Percentiles rank a stretch among this genome's conserved stretches.
phyloP scores from a whole-genome alignment of 2,797 vertebrate species.

The Aldrovandia affinis region DNA sequence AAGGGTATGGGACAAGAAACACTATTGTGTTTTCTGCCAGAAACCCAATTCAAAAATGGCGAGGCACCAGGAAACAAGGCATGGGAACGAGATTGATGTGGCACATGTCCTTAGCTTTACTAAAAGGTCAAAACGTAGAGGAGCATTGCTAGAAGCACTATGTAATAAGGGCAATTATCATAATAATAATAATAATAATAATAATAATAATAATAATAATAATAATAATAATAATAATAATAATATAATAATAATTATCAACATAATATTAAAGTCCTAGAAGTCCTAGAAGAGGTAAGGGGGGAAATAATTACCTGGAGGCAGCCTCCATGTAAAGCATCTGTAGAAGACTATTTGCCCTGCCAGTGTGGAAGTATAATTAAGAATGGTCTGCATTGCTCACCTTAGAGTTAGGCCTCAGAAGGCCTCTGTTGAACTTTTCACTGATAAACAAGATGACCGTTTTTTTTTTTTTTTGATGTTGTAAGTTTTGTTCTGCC shows the following conservation, averaged over 20 bases:
- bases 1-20: slow-evolving; percentile 1
- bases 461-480: no score
- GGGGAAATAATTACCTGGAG: slow-evolving; percentile 33
- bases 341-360: slow-evolving; percentile 30
- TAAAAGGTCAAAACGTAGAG: slow-evolving; percentile 34
- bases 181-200: no score
- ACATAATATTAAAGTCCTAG: slow-evolving; percentile 36
- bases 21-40: slow-evolving; percentile 32
- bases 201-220: no score
- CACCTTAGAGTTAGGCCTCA: no score
- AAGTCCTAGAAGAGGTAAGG: slow-evolving; percentile 33
- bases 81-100: slow-evolving; percentile 30
- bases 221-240: no score
- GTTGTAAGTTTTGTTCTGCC: no score
- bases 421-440: no score
- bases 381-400: no score
- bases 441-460: no score
- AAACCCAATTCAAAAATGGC: slow-evolving; percentile 32
- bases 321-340: not conserved
- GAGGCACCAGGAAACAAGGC: slow-evolving; percentile 31
- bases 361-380: no score
- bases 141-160: slow-evolving; percentile 21
- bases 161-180: slow-evolving; percentile 41
- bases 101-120: slow-evolving; percentile 31
- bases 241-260: no score